Evolutionary conservation across 2,888 invertebrate genomes (phyloP).

Genomic region (Anoncus sp.): DNA sequence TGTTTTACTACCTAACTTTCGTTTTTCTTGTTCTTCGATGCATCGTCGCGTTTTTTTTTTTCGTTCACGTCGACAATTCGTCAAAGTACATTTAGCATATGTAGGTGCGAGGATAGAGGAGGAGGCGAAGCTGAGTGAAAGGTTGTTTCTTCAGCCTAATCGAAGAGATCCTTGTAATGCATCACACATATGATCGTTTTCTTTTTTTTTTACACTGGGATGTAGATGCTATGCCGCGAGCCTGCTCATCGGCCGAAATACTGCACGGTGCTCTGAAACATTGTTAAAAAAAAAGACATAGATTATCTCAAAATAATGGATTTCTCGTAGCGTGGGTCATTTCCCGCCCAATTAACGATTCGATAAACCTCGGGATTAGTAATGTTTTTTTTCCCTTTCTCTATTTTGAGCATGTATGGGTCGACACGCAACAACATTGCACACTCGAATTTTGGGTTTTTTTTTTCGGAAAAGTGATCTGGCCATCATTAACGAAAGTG

Average conservation of each 20-base stretch:
- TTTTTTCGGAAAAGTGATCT: no score
- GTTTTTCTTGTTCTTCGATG: slow-evolving; percentile 10
- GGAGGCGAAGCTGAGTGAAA: neutral
- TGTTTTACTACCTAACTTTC: slow-evolving; percentile 25
- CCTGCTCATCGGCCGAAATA: slow-evolving; percentile 82
- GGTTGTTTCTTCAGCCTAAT: slow-evolving; percentile 36
- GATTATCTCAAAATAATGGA: neutral
- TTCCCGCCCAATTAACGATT: no score
- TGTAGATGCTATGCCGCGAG: slow-evolving; percentile 78
- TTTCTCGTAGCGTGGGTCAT: no score
- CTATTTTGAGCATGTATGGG: no score
- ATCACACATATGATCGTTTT: slow-evolving; percentile 41
- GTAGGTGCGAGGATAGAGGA: slow-evolving; percentile 17
- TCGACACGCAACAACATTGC: no score
- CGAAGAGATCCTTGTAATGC: slow-evolving; percentile 44
- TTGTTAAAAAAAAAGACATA: slow-evolving; percentile 35
- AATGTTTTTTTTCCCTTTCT: no score
- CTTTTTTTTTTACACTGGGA: slow-evolving; percentile 65
- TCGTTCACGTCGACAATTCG: slow-evolving; percentile 14
- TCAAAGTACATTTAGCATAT: slow-evolving; percentile 44
- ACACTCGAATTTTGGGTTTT: no score
- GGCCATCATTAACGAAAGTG: no score
- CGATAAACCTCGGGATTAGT: no score
- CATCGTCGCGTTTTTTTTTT: slow-evolving; percentile 14
- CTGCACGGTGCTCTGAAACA: slow-evolving; percentile 78